Base-by-base conservation (phyloP, 2,797 vertebrate species). In the Calcarius lapponicus region DNA sequence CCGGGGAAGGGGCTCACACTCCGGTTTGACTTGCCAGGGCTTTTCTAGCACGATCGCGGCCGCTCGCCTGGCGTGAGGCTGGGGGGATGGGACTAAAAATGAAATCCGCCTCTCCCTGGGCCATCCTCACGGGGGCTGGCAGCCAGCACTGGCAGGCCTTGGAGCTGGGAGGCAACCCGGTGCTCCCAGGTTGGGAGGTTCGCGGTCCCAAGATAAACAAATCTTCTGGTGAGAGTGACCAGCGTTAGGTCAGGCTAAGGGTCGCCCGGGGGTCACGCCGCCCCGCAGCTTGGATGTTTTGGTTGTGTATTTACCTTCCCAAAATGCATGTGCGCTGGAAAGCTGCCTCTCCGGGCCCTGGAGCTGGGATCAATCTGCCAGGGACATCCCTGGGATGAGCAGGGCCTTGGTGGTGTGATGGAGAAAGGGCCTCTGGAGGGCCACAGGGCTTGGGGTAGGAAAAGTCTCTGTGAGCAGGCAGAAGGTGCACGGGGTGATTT, bases 211-310 rank as follows among this genome's bases (percentile, higher is more conserved):
- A 98, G 97, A 98, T 98, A 98, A 98, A 98, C 98, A 98, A 98
- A 97, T 93, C 97, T 96, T 97, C 94, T 91, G 98, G 98, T 98
- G 98, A 98, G 98, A 98, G 98, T 98, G 98, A 98, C 98, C 98
- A 98, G 97, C 85, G 58, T 96, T 97, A 97, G 98, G 98, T 98
- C 98, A 98, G 98, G 98, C 98, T 97, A 98, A 98, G 98, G 98
- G 99, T 99, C 99, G 98, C 96, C 93, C 78, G 92, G 96, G 98
- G 99, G 99, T 99, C 99, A 99, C 97, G 97, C 98, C 92, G 97
- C 98, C 98, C 98, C 67, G 91, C 96, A 97, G 97, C 98, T 88
- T 96, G 90, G 97, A 97, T 98, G 80, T 96, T 97, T 95, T 94
- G 96, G 97, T 97, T 97, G 95, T 97, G 97, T 98, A 97, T 98